Evolutionary conservation across 2,888 invertebrate species (phyloP).

Genomic region (Nomada lathburiana): DNA sequence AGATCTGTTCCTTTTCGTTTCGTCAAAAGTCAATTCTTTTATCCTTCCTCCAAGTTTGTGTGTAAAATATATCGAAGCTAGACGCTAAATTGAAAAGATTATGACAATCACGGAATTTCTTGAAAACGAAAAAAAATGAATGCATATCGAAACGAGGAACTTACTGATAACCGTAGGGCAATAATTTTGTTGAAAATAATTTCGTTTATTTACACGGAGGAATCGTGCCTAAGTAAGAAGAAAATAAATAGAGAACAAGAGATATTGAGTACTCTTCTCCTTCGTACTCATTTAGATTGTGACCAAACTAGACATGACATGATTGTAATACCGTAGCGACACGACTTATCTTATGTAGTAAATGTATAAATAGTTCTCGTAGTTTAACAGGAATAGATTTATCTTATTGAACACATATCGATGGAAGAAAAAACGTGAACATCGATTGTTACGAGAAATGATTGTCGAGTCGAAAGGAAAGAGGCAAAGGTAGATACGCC

Average conservation of each 20-base stretch:
- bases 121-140: neutral
- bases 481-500: neutral
- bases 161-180: neutral
- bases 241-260: neutral
- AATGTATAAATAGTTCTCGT: slow-evolving; percentile 56
- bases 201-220: slow-evolving; percentile 11
- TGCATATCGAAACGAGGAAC: slow-evolving; percentile 26
- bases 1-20: neutral
- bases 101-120: slow-evolving; percentile 27
- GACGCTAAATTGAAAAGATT: slow-evolving; percentile 1
- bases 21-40: neutral
- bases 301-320: slow-evolving; percentile 61
- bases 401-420: slow-evolving; percentile 35
- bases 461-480: slow-evolving; percentile 8
- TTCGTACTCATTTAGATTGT: slow-evolving; percentile 57
- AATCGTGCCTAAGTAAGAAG: neutral
- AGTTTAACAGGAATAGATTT: slow-evolving; percentile 41
- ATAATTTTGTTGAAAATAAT: neutral
- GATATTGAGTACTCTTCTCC: slow-evolving; percentile 70
- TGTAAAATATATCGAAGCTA: neutral
- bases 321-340: slow-evolving; percentile 48
- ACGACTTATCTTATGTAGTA: slow-evolving; percentile 40
- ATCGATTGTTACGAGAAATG: neutral
- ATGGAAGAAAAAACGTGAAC: neutral
- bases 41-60: neutral